Evolutionary conservation across 1,140 invertebrate genomes (phyloP), one percentile per base, ranked within the genome.

Genomic region (Capitella teleta): DNA sequence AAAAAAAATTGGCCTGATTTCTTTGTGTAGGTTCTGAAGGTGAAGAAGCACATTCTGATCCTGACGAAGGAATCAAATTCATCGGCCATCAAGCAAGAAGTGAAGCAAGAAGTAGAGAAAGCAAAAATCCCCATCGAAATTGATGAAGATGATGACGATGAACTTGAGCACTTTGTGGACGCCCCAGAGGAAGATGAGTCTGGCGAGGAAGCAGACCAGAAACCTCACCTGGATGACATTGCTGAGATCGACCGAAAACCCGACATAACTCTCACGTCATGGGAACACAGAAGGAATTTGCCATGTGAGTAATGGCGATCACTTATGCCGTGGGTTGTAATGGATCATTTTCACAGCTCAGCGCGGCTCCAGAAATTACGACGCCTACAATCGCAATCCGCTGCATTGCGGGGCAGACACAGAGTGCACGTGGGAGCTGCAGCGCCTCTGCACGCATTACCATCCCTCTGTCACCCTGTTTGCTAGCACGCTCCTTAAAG

Each of bases 401-500:
- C 61, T 83, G 12, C 87, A 80, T 74, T 81, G 83, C 24, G 83
- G 85, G 40, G 87, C 85, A 2, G 76, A 83, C 46, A 72, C 75
- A 46, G 76, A 79, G 0, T 74, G 79, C 3, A 79, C 82, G 19
- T 74, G 79, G 55, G 93, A 97, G 69, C 72, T 97, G 3, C 44
- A 78, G 18, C 66, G 76, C 0, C 72, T 97, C 0, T 62, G 76
- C 1, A 63, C 75, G 5, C 89, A 97, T 69, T 94, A 81, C 69
- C 93, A 97, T 76, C 93, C 93, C 1, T 85, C 86, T 30, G 87
- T 95, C 10, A 76, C 83, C 43, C 69, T 95, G 30, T 98, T 93
- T 76, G 87, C 90, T 0, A 75, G 80, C 32, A 84, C 81, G 49
- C 75, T 97, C n/a, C 59, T 92, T 1, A 72, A 83, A 56, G 81